Conservation (phyloP, 2,797 vertebrate species). For the Lepidocolaptes lacrymiger region DNA sequence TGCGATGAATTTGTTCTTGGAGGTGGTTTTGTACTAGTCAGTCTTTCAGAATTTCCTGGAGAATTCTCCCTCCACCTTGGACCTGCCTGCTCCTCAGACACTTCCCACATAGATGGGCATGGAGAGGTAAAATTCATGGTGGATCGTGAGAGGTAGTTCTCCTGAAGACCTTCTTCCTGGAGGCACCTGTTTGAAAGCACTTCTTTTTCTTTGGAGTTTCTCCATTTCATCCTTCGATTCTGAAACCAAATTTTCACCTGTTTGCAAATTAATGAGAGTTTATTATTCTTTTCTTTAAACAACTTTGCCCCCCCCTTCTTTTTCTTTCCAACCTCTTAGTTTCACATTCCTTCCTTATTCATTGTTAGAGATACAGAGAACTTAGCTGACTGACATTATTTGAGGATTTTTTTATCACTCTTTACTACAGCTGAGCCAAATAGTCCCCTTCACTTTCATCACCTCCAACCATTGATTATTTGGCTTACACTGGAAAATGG, state of each 20-base stretch:
- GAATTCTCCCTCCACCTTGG: conserved; percentile 71
- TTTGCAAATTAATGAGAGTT: conserved; percentile 50
- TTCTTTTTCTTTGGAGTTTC: conserved; percentile 97
- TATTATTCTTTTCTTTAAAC: neutral
- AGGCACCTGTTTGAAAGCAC: conserved; percentile 83
- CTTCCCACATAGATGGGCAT: conserved; percentile 68
- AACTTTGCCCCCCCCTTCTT: neutral
- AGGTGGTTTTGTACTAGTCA: neutral
- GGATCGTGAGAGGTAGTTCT: conserved; percentile 70
- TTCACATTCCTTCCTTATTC: neutral
- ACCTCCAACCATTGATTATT: neutral
- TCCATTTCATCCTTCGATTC: conserved; percentile 98
- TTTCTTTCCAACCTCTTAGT: neutral
- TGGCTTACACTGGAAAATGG: neutral
- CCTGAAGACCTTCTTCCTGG: conserved; percentile 82
- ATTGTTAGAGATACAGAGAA: neutral
- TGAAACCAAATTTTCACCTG: conserved; percentile 99
- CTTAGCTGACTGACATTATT: neutral
- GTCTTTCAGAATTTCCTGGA: conserved; percentile 70
- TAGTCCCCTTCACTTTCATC: neutral
- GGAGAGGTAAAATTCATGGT: conserved; percentile 66
- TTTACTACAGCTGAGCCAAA: neutral
- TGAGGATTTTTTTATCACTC: neutral
- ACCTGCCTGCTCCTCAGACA: conserved; percentile 61
- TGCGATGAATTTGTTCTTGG: conserved; percentile 41